These are phyloP conservation scores for Drosophila koepferae DNA, from an alignment of 2,888 invertebrate species.

Conservation along the genomic window DNA sequence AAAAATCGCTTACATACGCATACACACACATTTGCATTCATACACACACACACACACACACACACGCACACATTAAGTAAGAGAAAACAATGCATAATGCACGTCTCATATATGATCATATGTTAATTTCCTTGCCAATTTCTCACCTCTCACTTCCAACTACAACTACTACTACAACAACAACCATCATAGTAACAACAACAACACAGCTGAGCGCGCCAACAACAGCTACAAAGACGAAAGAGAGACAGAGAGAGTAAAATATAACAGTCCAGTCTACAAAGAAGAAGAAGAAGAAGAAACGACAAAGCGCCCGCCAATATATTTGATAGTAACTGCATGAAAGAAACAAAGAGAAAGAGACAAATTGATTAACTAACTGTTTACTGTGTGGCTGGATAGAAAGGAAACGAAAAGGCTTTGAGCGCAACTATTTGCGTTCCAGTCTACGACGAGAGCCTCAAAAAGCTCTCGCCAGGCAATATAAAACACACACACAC, in stretches of 20 bases:
- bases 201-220: conserved; percentile 64
- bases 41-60: conserved; percentile 5
- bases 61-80: conserved; percentile 2
- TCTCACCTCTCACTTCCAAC: conserved; percentile 56
- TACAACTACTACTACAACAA: conserved; percentile 33
- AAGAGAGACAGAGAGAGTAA: conserved; percentile 16
- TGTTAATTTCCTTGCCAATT: conserved; percentile 68
- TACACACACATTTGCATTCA: conserved; percentile 1
- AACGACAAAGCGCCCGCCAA: conserved; percentile 18
- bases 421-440: conserved; percentile 11
- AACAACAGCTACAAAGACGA: conserved; percentile 39
- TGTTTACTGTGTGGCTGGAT: conserved; percentile 27
- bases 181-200: conserved; percentile 56
- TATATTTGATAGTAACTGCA: conserved; percentile 40
- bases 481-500: conserved; percentile 14
- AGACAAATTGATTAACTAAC: conserved; percentile 21
- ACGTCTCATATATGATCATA: conserved; percentile 48
- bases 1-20: conserved; percentile 19
- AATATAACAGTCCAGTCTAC: conserved; percentile 20
- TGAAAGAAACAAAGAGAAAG: conserved; percentile 11
- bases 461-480: conserved; percentile 31
- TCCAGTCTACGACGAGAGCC: conserved; percentile 29
- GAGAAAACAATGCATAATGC: conserved; percentile 17
- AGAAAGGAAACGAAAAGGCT: conserved; percentile 15
- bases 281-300: not conserved